Base-by-base conservation (phyloP, 1,140 invertebrate genomes). In the Aphis gossypii region DNA sequence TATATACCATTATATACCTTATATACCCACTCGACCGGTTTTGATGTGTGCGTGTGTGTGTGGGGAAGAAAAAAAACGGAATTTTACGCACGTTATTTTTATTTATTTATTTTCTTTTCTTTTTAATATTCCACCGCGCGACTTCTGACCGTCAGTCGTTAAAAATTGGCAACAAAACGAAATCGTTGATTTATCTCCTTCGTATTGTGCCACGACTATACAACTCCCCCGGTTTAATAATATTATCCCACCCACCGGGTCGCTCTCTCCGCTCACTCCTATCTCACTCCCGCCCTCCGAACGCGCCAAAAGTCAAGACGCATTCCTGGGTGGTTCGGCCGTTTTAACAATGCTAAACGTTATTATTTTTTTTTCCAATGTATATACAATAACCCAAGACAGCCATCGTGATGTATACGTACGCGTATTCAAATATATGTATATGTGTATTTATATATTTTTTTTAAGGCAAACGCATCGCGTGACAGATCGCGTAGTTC, bases 111-210 rank as follows among this genome's bases (percentile, higher is more conserved):
- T 76, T 76, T 76, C 30, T 68, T 68, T 68, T 68, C 30, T 44
- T 87, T 87, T 44, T 41, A 48, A 87, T 48, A 87, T 51, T 87
- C 30, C 46, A 18, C 25, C 41, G 25, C 25, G 84, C 41, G 84
- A 86, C 84, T 46, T 46, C 84, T 86, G 84, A 86, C 84, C 84
- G 41, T 23, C 84, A 86, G 84, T 86, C 86, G 86, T 87, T 48
- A 48, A 87, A 86, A 86, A 87, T 87, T 48, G 86, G 86, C 86
- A 87, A 87, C 86, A 48, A 87, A 76, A 87, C 44, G 18, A 46
- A 48, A 87, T 41, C 23, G 84, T 87, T 87, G 44, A 87, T 87
- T 87, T 87, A 87, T 87, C 30, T 21, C 21, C 18, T 87, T 25
- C 23, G 83, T 25, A 44, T 84, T 25, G 83, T 44, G 23, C 44